A percentile compares a stretch with the other conserved stretches of the same genome.
These are phyloP conservation scores for Mastomys coucha DNA, from an alignment of 2,113 vertebrate species.

Conservation along the genomic window DNA sequence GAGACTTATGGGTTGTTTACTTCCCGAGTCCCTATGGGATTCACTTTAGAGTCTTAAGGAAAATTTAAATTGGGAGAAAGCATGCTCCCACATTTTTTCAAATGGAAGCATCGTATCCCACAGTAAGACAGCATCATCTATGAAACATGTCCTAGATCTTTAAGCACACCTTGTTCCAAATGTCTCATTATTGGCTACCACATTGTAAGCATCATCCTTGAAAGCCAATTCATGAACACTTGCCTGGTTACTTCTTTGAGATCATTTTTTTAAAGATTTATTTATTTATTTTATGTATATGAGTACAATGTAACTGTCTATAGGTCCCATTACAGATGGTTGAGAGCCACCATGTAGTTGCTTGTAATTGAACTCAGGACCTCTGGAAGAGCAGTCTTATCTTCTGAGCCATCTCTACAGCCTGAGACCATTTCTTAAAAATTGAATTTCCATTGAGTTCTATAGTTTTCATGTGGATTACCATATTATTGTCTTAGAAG, in stretches of 20 bases:
- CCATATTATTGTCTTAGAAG: not conserved
- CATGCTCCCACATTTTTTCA: not conserved
- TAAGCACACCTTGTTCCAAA: not conserved
- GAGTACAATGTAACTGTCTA: no score
- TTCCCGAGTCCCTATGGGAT: not conserved
- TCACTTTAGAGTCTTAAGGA: not conserved
- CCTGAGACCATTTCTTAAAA: not conserved
- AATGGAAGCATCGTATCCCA: not conserved
- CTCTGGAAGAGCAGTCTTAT: no score
- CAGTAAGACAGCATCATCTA: not conserved
- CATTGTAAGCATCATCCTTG: not conserved
- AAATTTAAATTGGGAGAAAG: not conserved
- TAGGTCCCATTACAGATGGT: no score
- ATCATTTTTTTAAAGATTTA: not conserved
- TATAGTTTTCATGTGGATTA: not conserved
- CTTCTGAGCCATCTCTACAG: no score
- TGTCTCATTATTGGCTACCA: not conserved
- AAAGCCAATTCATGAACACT: not conserved
- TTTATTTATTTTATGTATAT: no score
- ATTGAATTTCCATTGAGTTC: conserved; percentile 28
- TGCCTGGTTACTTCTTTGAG: not conserved
- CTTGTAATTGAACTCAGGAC: no score
- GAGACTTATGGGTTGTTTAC: not conserved
- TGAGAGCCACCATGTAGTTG: no score
- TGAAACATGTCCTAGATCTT: not conserved